phyloP scores from a whole-genome alignment of 2,888 invertebrate species.

The Crocallis elinguaria region DNA sequence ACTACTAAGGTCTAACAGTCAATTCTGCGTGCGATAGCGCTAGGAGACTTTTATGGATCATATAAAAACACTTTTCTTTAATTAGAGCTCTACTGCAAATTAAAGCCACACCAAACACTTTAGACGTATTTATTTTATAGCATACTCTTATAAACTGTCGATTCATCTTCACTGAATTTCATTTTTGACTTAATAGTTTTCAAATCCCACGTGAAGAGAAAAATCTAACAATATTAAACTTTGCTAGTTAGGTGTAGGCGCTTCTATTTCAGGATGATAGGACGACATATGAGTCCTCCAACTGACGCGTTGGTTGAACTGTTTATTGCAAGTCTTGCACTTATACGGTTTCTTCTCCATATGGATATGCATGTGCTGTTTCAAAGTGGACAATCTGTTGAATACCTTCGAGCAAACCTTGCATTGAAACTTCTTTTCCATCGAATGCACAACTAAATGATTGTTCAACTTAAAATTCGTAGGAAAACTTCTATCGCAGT shows the following conservation, averaged over 20 bases:
- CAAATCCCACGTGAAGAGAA: too few relatives aligned
- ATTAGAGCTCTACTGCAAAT: too few relatives aligned
- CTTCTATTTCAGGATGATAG: conserved; percentile 21
- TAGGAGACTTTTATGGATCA: too few relatives aligned
- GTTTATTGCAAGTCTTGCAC: conserved; percentile 31
- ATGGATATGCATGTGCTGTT: conserved; percentile 32
- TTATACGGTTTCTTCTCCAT: conserved; percentile 34
- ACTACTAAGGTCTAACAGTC: too few relatives aligned
- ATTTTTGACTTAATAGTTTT: too few relatives aligned
- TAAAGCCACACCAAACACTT: too few relatives aligned
- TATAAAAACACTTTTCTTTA: too few relatives aligned
- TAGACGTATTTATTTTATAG: too few relatives aligned
- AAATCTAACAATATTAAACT: too few relatives aligned
- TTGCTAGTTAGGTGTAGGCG: not conserved
- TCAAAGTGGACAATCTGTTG: conserved; percentile 29
- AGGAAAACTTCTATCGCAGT: conserved; percentile 32
- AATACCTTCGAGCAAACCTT: conserved; percentile 31
- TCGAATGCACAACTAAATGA: conserved; percentile 29
- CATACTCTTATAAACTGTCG: too few relatives aligned
- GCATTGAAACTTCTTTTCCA: conserved; percentile 31
- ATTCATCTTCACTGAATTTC: too few relatives aligned
- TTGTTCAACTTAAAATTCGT: conserved; percentile 22
- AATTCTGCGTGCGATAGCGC: too few relatives aligned
- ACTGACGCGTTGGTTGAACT: conserved; percentile 37
- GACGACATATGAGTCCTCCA: conserved; percentile 36